phyloP scores from a whole-genome alignment of 1,140 invertebrate genomes.

The Polypedilum vanderplanki region DNA sequence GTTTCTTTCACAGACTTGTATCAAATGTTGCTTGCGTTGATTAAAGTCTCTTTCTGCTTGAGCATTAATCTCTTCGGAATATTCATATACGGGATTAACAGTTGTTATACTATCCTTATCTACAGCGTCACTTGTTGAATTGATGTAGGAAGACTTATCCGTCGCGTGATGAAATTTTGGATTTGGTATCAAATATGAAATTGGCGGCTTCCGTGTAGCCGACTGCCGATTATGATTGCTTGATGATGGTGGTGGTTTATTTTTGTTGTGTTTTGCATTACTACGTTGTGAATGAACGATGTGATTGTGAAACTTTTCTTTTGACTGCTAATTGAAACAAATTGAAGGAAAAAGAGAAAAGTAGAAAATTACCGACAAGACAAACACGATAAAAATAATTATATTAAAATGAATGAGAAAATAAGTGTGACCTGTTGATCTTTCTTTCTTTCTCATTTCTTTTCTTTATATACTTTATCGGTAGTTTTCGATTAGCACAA shows the following conservation, averaged over 20 bases:
- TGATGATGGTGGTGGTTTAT: neutral
- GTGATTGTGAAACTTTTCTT: too few species aligned
- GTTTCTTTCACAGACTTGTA: slow-evolving; percentile 36
- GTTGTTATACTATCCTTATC: slow-evolving; percentile 32
- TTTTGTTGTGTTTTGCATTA: too few species aligned
- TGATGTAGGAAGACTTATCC: neutral
- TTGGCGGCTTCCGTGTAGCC: neutral
- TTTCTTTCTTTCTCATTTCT: too few species aligned
- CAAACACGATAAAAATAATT: too few species aligned
- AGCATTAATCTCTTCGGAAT: slow-evolving; percentile 42
- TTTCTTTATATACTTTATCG: too few species aligned
- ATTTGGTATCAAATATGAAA: slow-evolving; percentile 15
- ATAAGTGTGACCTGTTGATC: too few species aligned
- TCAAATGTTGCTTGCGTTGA: slow-evolving; percentile 35
- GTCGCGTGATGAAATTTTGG: neutral
- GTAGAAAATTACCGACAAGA: too few species aligned
- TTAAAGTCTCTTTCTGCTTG: slow-evolving; percentile 38
- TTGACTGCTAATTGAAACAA: too few species aligned
- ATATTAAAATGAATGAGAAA: too few species aligned
- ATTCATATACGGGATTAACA: slow-evolving; percentile 42
- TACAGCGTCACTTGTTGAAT: neutral
- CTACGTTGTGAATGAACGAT: too few species aligned
- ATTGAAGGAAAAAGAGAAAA: too few species aligned
- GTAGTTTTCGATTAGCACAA: too few species aligned
- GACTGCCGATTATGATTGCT: neutral